Conservation (phyloP, 2,888 invertebrate species). For the Alitta virens region DNA sequence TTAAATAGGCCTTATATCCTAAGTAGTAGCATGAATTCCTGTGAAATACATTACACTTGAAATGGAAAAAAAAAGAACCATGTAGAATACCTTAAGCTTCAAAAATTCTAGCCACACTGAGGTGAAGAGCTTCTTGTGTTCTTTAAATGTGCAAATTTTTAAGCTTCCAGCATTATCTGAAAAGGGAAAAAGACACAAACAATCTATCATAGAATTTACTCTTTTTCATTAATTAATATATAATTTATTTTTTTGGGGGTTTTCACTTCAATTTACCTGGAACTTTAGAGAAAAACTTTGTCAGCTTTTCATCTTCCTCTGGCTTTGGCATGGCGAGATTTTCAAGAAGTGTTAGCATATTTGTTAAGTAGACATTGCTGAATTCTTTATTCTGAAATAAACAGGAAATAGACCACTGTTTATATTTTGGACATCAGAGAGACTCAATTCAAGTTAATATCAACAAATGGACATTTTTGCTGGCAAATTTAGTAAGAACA, state of each 20-base stretch:
- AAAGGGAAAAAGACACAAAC: too few relatives aligned
- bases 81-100: constrained; percentile 43
- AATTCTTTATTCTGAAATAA: not conserved
- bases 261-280: too few relatives aligned
- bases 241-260: too few relatives aligned
- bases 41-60: too few relatives aligned
- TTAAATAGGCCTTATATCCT: too few relatives aligned
- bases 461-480: too few relatives aligned
- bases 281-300: constrained; percentile 26
- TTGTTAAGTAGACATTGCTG: constrained; percentile 29
- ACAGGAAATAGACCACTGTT: too few relatives aligned
- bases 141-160: constrained; percentile 40
- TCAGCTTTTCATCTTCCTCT: constrained; percentile 21
- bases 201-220: too few relatives aligned
- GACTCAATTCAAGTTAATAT: not conserved
- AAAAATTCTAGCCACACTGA: constrained; percentile 48
- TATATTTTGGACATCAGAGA: too few relatives aligned
- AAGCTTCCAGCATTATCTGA: constrained; percentile 18
- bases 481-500: not conserved
- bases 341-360: constrained; percentile 36
- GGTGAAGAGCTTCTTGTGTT: constrained; percentile 61
- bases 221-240: too few relatives aligned
- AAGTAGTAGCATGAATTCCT: too few relatives aligned
- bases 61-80: too few relatives aligned
- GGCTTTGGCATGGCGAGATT: constrained; percentile 34